Evolutionary conservation across 2,888 invertebrate species (phyloP).

Genomic region (Pammene aurita): DNA sequence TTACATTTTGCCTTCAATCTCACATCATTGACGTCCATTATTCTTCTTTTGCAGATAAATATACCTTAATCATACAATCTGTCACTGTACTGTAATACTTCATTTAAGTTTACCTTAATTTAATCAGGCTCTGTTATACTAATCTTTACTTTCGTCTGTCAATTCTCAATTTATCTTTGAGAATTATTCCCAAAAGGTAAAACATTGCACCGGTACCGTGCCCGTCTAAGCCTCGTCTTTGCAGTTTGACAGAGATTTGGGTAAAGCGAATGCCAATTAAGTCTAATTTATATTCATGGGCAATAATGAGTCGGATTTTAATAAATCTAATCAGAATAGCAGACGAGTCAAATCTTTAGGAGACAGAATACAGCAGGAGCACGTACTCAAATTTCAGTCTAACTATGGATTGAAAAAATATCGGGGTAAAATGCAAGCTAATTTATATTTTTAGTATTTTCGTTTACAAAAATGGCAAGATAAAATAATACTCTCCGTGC

Average conservation of each 20-base stretch:
- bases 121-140: not conserved
- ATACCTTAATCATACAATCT: too few relatives aligned
- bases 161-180: not conserved
- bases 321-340: conserved; percentile 49
- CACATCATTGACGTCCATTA: too few relatives aligned
- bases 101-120: too few relatives aligned
- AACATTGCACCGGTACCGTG: conserved; percentile 14
- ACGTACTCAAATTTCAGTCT: not conserved
- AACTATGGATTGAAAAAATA: too few relatives aligned
- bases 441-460: too few relatives aligned
- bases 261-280: conserved; percentile 44
- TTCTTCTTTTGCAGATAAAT: too few relatives aligned
- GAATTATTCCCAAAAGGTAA: not conserved
- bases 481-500: too few relatives aligned
- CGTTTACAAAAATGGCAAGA: too few relatives aligned
- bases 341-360: conserved; percentile 34
- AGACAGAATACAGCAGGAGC: conserved; percentile 24
- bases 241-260: conserved; percentile 43
- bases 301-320: conserved; percentile 50
- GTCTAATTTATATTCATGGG: conserved; percentile 53
- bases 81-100: too few relatives aligned
- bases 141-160: not conserved
- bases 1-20: too few relatives aligned
- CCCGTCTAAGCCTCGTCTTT: conserved; percentile 25
- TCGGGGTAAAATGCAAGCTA: too few relatives aligned